Evolutionary conservation across 2,888 invertebrate species (phyloP).

Genomic region (Aporophyla lueneburgensis): DNA sequence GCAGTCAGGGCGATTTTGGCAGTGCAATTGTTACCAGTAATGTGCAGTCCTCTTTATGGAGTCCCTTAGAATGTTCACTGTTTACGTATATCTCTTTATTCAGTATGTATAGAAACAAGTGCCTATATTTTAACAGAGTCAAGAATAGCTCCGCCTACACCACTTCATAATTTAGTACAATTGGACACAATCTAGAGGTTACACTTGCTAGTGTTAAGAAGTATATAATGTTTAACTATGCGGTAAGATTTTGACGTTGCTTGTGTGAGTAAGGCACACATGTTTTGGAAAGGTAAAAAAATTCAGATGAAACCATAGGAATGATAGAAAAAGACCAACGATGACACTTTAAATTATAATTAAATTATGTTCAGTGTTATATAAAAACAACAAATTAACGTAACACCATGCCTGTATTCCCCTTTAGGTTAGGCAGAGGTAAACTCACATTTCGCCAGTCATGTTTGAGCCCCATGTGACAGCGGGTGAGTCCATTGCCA

Average conservation of each 20-base stretch:
- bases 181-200: slow-evolving; percentile 48
- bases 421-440: no score
- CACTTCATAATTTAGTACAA: slow-evolving; percentile 40
- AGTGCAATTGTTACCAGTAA: no score
- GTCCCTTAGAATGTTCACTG: neutral
- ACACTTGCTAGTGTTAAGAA: slow-evolving; percentile 10
- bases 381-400: no score
- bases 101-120: slow-evolving; percentile 22
- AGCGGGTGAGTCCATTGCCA: no score
- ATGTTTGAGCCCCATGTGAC: no score
- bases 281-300: neutral
- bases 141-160: slow-evolving; percentile 60
- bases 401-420: no score
- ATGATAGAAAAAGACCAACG: neutral
- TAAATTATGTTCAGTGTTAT: no score
- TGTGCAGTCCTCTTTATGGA: neutral
- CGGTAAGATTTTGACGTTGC: slow-evolving; percentile 7
- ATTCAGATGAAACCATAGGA: neutral
- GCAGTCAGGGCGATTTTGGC: no score
- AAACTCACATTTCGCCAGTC: no score
- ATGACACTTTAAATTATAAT: neutral
- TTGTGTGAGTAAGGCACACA: neutral
- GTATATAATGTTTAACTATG: slow-evolving; percentile 22
- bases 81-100: neutral
- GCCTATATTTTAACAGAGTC: slow-evolving; percentile 31